A percentile compares a stretch with the other conserved stretches of the same genome.
Conservation (phyloP, 1,140 invertebrate genomes). For the Belonocnema kinseyi region DNA sequence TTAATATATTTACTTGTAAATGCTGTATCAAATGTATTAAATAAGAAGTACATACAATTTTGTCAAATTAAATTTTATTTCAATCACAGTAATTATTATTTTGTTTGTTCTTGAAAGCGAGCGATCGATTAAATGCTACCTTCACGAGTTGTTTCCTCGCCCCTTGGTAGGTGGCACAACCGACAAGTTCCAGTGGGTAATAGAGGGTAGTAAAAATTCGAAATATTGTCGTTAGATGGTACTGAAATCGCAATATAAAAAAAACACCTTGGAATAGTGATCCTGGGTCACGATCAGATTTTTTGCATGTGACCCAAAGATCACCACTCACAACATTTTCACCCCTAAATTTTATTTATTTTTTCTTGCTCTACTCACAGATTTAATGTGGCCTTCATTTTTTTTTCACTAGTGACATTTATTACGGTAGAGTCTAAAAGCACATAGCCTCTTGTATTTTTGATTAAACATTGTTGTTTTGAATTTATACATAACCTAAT, state of each 20-base stretch:
- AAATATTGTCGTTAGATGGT: neutral
- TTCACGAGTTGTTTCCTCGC: neutral
- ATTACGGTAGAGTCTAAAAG: no score
- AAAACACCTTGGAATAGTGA: neutral
- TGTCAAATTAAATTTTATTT: neutral
- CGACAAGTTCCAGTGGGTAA: neutral
- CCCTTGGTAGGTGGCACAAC: neutral
- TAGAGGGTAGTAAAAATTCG: conserved; percentile 11
- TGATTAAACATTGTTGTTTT: no score
- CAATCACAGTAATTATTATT: no score
- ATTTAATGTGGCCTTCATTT: neutral
- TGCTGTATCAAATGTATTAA: neutral
- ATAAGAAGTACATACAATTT: neutral
- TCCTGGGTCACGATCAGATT: neutral
- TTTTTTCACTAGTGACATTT: no score
- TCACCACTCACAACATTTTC: neutral
- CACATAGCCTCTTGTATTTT: no score
- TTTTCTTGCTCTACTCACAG: neutral
- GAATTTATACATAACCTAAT: no score
- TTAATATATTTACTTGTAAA: no score
- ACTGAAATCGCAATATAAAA: neutral
- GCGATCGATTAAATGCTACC: neutral
- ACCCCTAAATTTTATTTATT: neutral
- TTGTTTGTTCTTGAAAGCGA: neutral
- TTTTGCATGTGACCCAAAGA: neutral